phyloP scores from a whole-genome alignment of 64 coral and sea anemone species.

The Dendrophyllia cribrosa region DNA sequence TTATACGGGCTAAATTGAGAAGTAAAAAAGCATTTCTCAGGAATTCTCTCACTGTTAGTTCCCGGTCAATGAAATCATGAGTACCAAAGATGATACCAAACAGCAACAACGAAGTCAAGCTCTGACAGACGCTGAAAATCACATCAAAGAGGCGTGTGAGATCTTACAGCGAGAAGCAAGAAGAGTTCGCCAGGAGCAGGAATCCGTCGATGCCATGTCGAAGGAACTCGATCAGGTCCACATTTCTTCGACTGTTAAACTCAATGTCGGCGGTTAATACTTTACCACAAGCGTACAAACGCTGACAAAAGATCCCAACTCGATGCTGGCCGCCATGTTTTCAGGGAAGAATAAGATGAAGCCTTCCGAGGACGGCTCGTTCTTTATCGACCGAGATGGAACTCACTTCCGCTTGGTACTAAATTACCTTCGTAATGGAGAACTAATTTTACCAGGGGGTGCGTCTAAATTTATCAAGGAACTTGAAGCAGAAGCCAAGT shows the following conservation, averaged over 20 bases:
- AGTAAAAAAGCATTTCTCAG: no score
- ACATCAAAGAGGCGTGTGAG: neutral
- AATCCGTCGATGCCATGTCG: neutral
- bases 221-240: neutral
- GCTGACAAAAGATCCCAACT: neutral
- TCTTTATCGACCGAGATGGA: constrained; percentile 26
- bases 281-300: no score
- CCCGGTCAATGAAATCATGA: no score
- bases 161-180: neutral
- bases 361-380: neutral
- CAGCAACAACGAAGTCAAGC: no score
- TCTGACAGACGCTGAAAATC: no score
- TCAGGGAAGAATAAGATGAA: neutral
- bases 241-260: no score
- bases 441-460: neutral
- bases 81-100: no score
- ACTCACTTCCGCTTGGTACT: neutral
- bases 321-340: no score
- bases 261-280: no score
- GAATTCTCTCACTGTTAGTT: no score
- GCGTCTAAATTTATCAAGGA: neutral
- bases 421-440: constrained; percentile 5
- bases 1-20: no score
- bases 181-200: neutral
- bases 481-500: neutral